A percentile compares a stretch with the other conserved stretches of the same genome.
These are phyloP conservation scores for Tipula unca DNA, from an alignment of 2,888 invertebrate genomes.

Conservation along the genomic window DNA sequence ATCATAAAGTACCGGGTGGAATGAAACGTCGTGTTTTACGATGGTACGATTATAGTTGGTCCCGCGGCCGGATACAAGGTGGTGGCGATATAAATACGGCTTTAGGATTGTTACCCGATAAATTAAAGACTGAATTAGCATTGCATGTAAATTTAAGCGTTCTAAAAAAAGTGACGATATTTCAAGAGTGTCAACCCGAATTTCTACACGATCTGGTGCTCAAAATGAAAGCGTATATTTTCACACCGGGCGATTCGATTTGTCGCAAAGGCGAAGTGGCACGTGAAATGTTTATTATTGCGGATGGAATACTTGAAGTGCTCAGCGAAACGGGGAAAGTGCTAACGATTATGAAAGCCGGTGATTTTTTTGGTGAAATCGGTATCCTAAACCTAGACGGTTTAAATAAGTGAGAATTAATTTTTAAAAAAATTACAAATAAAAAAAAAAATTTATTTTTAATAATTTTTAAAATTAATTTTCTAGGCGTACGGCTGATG, in stretches of 20 bases:
- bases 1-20: slow-evolving; percentile 90
- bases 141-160: slow-evolving; percentile 92
- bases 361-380: slow-evolving; percentile 96
- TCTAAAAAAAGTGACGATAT: slow-evolving; percentile 89
- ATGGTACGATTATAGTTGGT: slow-evolving; percentile 99
- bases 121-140: slow-evolving; percentile 92
- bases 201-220: slow-evolving; percentile 93
- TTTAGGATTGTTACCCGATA: slow-evolving; percentile 85
- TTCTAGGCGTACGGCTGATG: slow-evolving; percentile 85
- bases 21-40: slow-evolving; percentile 93
- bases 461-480: slow-evolving; percentile 14
- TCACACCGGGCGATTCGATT: slow-evolving; percentile 94
- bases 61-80: slow-evolving; percentile 88
- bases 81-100: slow-evolving; percentile 95
- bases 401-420: slow-evolving; percentile 67
- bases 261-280: slow-evolving; percentile 92
- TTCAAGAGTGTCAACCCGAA: slow-evolving; percentile 96
- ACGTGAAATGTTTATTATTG: slow-evolving; percentile 97
- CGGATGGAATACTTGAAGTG: slow-evolving; percentile 92
- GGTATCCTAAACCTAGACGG: slow-evolving; percentile 94
- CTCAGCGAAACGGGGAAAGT: slow-evolving; percentile 90
- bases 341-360: slow-evolving; percentile 91
- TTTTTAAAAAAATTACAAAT: slow-evolving; percentile 3
- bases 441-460: neutral
- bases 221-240: slow-evolving; percentile 97